Evolutionary conservation across 2,888 invertebrate genomes (phyloP), one percentile per base, ranked within the genome.

Genomic region (Pandemis heparana): DNA sequence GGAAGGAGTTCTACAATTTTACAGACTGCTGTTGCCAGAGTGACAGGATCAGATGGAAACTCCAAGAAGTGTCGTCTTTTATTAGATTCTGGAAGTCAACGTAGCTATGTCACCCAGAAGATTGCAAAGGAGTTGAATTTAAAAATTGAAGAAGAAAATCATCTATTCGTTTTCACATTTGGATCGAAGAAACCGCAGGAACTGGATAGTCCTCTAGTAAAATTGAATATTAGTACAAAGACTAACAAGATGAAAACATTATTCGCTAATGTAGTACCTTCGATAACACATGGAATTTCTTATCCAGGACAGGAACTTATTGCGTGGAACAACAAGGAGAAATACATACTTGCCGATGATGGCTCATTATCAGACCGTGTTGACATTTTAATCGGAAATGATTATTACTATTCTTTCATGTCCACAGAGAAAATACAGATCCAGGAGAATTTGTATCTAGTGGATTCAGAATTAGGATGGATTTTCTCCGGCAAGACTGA

Each of bases 391-490:
- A 48, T 78, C 7, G 79, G 79, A 0, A 80, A 77, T 56, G 78
- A 80, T 62, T 80, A 79, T 71, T 80, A 80, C 41, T 71, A 68
- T 38, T 71, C 76, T 0, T 62, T 80, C 7, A 53, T n/a, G 76
- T 79, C 39, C 23, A 32, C n/a, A 14, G 16, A 5, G 56, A 76
- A 23, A 78, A 77, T 14, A 71, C 75, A 18, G 8, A 59, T 79
- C 0, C 12, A 8, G 16, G 69, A 78, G 43, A n/a, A 79, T 18
- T 64, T 80, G 8, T 79, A 69, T 38, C 67, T 79, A 6, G 71
- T 79, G 0, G 62, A 77, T 9, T 76, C 79, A 0, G 70, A 76
- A 12, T 77, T 80, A 56, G 79, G 79, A 0, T 80, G 78, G 80
- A 62, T 79, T 38, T 41, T 72, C 2, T 75, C 76, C 12, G 79